These are phyloP conservation scores for Gobiocypris rarus DNA, from an alignment of 2,113 vertebrate species.

Conservation along the genomic window DNA sequence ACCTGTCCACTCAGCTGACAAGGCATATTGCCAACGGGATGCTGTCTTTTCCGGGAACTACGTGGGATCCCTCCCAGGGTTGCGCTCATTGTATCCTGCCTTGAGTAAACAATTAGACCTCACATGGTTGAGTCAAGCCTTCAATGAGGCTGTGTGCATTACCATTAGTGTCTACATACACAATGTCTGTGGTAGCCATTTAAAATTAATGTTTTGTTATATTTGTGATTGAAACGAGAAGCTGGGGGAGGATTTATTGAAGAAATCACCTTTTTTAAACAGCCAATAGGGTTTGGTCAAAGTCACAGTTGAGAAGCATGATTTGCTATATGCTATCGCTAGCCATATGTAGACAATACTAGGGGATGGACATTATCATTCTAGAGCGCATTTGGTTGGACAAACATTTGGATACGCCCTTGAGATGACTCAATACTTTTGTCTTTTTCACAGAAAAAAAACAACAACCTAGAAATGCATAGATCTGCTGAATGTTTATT, in stretches of 20 bases:
- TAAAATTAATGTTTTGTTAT: not conserved
- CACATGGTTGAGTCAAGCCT: constrained; percentile 33
- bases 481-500: not conserved
- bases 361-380: not conserved
- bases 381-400: not conserved
- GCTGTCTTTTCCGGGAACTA: constrained; percentile 47
- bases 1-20: constrained; percentile 53
- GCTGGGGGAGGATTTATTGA: not conserved
- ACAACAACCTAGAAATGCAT: not conserved
- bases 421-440: not conserved
- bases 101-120: constrained; percentile 51
- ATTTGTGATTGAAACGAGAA: constrained; percentile 7
- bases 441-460: not conserved
- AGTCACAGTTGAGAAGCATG: not conserved
- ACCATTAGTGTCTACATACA: constrained; percentile 17
- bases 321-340: not conserved
- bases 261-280: not conserved
- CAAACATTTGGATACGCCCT: not conserved
- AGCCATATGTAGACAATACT: not conserved
- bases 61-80: constrained; percentile 45
- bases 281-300: not conserved
- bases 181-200: not conserved
- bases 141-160: constrained; percentile 17
- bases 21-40: constrained; percentile 50
- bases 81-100: constrained; percentile 45